Percentiles rank a stretch among this genome's conserved stretches.
These are phyloP conservation scores for Vanessa cardui DNA, from an alignment of 2,888 invertebrate species.

Conservation along the genomic window DNA sequence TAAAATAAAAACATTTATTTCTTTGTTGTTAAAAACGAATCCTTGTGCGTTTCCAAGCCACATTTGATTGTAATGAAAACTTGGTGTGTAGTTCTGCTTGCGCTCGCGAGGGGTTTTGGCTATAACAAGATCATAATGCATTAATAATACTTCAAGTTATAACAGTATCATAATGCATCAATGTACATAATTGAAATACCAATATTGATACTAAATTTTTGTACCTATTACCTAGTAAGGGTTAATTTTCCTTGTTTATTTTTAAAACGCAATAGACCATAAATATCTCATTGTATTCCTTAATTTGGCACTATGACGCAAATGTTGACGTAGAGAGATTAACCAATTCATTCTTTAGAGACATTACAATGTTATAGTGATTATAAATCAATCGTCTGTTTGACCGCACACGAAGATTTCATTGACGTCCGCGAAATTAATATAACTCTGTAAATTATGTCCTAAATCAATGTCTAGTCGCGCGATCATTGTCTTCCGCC, in stretches of 20 bases:
- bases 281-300: constrained; percentile 43
- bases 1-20: background rate
- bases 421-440: constrained; percentile 37
- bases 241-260: constrained; percentile 20
- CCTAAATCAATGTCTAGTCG: constrained; percentile 30
- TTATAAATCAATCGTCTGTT: constrained; percentile 44
- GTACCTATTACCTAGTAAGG: background rate
- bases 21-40: too few relatives aligned
- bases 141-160: too few relatives aligned
- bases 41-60: too few relatives aligned
- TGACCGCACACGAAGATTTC: constrained; percentile 49
- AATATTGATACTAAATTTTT: background rate
- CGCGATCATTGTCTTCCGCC: constrained; percentile 23
- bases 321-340: constrained; percentile 47
- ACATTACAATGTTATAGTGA: constrained; percentile 45
- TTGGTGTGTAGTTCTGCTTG: too few relatives aligned
- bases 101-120: too few relatives aligned
- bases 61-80: too few relatives aligned
- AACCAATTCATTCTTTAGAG: constrained; percentile 43
- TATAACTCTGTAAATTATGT: constrained; percentile 30
- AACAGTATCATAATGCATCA: too few relatives aligned
- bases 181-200: background rate
- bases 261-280: constrained; percentile 23
- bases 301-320: constrained; percentile 51
- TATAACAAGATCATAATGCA: too few relatives aligned